Percentiles rank a stretch among this genome's conserved stretches.
Conservation (phyloP, 2,113 vertebrate genomes). For the Mobula birostris region DNA sequence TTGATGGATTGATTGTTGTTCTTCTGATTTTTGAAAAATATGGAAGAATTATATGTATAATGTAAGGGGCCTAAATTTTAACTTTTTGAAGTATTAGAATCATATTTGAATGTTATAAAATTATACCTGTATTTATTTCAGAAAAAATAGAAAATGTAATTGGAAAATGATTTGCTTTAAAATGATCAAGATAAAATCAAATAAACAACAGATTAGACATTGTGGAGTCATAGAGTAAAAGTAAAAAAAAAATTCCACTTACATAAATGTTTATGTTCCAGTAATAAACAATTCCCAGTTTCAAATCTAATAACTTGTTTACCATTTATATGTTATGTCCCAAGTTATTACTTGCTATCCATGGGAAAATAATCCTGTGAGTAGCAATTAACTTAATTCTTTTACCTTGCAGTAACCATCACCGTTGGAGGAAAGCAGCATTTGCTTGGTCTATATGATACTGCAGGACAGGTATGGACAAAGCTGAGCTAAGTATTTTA, state of each 20-base stretch:
- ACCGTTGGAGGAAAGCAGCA: slow-evolving; percentile 78
- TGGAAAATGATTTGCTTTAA: neutral
- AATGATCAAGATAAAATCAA: neutral
- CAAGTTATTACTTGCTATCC: neutral
- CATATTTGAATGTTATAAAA: neutral
- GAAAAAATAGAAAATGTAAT: neutral
- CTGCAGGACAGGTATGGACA: slow-evolving; percentile 72
- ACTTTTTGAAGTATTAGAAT: neutral
- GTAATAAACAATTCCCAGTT: neutral
- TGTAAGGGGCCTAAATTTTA: neutral
- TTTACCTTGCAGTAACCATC: slow-evolving; percentile 65
- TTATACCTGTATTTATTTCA: neutral
- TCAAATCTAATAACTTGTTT: neutral
- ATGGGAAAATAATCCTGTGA: slow-evolving; percentile 5
- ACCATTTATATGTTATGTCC: neutral
- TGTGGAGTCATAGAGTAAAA: neutral
- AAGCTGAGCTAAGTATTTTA: neutral
- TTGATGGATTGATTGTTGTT: neutral
- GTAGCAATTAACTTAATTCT: slow-evolving; percentile 17
- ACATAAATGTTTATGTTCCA: neutral
- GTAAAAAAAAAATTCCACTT: neutral
- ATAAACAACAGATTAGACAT: neutral
- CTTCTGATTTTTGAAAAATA: neutral
- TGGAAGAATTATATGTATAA: neutral
- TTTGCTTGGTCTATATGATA: slow-evolving; percentile 77